These are phyloP conservation scores for Antedon mediterranea DNA, from an alignment of 53 echinoderm and acorn worm species.

Conservation along the genomic window DNA sequence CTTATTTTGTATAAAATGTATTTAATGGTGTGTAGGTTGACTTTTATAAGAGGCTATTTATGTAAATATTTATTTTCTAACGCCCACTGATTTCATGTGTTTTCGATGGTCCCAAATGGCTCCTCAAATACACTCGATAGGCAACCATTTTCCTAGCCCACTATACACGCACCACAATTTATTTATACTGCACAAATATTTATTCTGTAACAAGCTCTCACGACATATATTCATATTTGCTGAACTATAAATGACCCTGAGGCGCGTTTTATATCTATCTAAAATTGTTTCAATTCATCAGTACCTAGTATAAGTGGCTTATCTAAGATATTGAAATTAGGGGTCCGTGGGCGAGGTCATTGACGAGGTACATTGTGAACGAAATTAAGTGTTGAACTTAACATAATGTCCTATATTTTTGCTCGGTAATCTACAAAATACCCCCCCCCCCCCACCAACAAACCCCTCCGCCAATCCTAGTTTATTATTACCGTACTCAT, in stretches of 20 bases:
- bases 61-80: not conserved
- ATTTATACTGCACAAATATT: not conserved
- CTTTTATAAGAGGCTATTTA: too few relatives aligned
- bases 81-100: not conserved
- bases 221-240: not conserved
- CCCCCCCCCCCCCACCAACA: too few relatives aligned
- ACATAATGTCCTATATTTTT: too few relatives aligned
- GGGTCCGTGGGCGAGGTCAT: too few relatives aligned
- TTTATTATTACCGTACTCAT: not conserved
- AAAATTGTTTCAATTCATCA: not conserved
- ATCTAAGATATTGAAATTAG: too few relatives aligned
- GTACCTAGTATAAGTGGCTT: too few relatives aligned
- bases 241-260: not conserved
- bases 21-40: too few relatives aligned
- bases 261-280: not conserved
- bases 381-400: too few relatives aligned
- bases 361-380: too few relatives aligned
- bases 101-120: not conserved
- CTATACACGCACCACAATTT: not conserved
- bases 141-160: not conserved
- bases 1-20: too few relatives aligned
- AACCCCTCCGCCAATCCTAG: too few relatives aligned
- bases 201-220: not conserved
- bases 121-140: not conserved
- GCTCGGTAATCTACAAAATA: too few relatives aligned